Evolutionary conservation across 92 coral and sea anemone genomes (phyloP).

Genomic region (Heliopora coerulea): DNA sequence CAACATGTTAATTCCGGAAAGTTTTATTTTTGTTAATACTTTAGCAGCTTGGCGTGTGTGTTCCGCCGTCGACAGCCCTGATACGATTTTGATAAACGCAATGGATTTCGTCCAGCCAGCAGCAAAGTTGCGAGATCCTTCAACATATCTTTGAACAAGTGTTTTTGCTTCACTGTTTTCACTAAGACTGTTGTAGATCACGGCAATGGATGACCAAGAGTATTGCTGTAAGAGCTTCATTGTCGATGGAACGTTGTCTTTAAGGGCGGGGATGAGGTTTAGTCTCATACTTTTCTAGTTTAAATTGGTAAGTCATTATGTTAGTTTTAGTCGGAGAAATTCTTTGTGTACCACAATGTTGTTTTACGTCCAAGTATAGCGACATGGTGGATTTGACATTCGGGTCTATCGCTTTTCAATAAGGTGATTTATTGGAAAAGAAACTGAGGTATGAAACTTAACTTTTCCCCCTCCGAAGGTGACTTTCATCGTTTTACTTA

Average conservation of each 20-base stretch:
- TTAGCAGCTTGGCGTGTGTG: constrained; percentile 2
- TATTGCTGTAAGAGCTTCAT: constrained; percentile 10
- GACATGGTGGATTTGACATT: no score
- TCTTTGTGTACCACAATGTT: no score
- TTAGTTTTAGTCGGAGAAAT: no score
- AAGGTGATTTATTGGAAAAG: no score
- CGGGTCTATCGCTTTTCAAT: no score
- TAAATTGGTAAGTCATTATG: not conserved
- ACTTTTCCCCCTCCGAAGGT: no score
- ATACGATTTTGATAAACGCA: constrained; percentile 12
- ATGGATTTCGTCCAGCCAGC: not conserved
- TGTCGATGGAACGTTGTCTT: constrained; percentile 4
- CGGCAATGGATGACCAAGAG: constrained; percentile 5
- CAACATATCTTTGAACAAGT: not conserved
- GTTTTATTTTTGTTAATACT: constrained; percentile 4
- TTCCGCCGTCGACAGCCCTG: not conserved
- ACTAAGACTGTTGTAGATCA: constrained; percentile 2
- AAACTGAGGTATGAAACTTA: no score
- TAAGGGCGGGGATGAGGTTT: not conserved
- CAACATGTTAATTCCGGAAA: not conserved
- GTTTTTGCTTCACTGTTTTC: constrained; percentile 8
- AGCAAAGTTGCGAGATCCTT: not conserved
- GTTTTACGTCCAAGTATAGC: no score
- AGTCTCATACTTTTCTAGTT: constrained; percentile 1
- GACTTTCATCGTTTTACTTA: no score